phyloP scores from a whole-genome alignment of 2,888 invertebrate species.

The Eristalinus aeneus region DNA sequence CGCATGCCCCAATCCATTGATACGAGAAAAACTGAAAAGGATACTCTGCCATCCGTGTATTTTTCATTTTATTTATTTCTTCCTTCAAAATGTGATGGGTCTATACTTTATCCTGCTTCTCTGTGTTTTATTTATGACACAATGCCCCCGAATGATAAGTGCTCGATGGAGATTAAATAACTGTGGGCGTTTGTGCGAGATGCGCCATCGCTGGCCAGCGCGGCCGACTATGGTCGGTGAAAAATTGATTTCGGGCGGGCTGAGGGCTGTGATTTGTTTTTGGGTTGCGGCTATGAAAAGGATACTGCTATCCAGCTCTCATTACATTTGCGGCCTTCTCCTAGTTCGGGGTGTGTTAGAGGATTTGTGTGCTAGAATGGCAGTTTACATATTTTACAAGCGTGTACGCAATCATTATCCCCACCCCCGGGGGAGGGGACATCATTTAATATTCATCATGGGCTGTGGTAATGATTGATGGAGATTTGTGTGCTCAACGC shows the following conservation, averaged over 20 bases:
- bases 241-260: slow-evolving; percentile 31
- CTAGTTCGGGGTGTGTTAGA: slow-evolving; percentile 5
- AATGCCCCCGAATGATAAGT: slow-evolving; percentile 24
- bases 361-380: slow-evolving; percentile 27
- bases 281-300: background rate
- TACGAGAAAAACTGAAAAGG: background rate
- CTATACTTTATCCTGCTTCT: background rate
- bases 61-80: background rate
- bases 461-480: slow-evolving; percentile 56
- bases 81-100: background rate
- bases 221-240: background rate
- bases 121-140: slow-evolving; percentile 21
- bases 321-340: slow-evolving; percentile 1
- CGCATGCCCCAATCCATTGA: background rate
- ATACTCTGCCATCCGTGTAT: background rate
- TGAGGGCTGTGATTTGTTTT: background rate
- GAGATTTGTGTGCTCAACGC: slow-evolving; percentile 29
- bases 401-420: slow-evolving; percentile 3
- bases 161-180: slow-evolving; percentile 12
- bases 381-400: slow-evolving; percentile 21
- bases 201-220: background rate
- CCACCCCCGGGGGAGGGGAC: slow-evolving; percentile 25
- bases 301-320: background rate
- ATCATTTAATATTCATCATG: slow-evolving; percentile 61
- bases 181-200: background rate